phyloP scores from a whole-genome alignment of 1,140 invertebrate genomes.

The Drosophila lowei region DNA sequence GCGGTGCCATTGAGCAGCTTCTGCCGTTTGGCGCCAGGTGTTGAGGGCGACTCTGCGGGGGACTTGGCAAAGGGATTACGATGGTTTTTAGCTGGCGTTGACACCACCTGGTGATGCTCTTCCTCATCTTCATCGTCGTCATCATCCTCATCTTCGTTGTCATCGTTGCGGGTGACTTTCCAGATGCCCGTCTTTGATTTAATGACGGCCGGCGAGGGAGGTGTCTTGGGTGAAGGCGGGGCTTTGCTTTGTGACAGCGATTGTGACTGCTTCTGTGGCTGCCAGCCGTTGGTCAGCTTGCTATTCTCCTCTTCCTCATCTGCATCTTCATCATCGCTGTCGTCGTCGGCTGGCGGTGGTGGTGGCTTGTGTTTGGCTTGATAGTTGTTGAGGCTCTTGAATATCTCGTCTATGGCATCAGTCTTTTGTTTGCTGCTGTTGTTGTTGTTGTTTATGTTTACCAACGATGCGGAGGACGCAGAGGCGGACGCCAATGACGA shows the following conservation, averaged over 20 bases:
- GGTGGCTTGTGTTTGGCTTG: conserved; percentile 51
- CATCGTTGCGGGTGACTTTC: conserved; percentile 70
- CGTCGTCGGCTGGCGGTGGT: conserved; percentile 15
- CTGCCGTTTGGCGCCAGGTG: conserved; percentile 61
- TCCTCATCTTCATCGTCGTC: conserved; percentile 22
- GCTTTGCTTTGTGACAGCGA: conserved; percentile 48
- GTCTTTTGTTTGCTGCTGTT: conserved; percentile 71
- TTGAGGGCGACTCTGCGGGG: conserved; percentile 62
- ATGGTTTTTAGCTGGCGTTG: conserved; percentile 39
- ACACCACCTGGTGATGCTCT: background rate
- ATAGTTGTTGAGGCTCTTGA: conserved; percentile 68
- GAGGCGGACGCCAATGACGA: too few relatives aligned
- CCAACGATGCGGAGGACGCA: conserved; percentile 49
- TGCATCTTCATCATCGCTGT: conserved; percentile 38
- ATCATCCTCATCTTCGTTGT: conserved; percentile 28
- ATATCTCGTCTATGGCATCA: conserved; percentile 79
- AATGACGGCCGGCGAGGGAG: conserved; percentile 80
- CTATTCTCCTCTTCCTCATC: conserved; percentile 17
- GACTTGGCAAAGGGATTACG: conserved; percentile 83
- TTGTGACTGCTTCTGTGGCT: conserved; percentile 34
- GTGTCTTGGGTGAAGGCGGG: conserved; percentile 72
- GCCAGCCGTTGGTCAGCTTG: conserved; percentile 48
- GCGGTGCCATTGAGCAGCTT: conserved; percentile 72
- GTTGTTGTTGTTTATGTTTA: conserved; percentile 31
- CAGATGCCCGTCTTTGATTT: conserved; percentile 81